Evolutionary conservation across 2,888 invertebrate genomes (phyloP), one percentile per base, ranked within the genome.

Genomic region (Deroplatys truncata): DNA sequence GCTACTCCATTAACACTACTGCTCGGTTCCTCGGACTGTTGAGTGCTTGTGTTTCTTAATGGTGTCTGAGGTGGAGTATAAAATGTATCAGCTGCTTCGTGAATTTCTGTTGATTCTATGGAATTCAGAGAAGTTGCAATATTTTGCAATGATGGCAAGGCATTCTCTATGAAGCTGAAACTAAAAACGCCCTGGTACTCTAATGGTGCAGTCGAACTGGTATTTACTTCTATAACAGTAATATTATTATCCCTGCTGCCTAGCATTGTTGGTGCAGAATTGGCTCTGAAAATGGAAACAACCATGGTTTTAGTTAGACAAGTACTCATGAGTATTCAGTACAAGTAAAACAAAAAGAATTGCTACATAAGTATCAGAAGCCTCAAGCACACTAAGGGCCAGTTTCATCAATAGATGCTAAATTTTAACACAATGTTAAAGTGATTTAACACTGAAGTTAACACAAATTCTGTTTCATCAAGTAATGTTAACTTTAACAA

Each of bases 161-260:
- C 88, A 85, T 91, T 91, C 28, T 90, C 90, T 15, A 91, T 83
- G 85, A 91, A 90, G 85, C 90, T 91, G 90, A 91, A 92, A 89
- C 91, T 91, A 89, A 92, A 92, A 28, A 91, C 91, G 20, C 86
- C 87, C 35, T 90, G 88, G 28, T 72, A 84, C 28, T 88, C 85
- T 16, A 88, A 84, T 7, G 89, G 90, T 35, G 72, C 85, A 49
- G 87, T 85, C 28, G 91, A 88, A 35, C 84, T 84, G 25, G 88
- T 84, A 84, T 91, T 91, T 29, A 92, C 92, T 91, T 92, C 91
- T 89, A 92, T 92, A 35, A 92, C 92, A 83, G 92, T 92, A 16
- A 92, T 91, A 89, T 92, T 92, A 56, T 91, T 82, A 13, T 89
- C 89, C 25, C 82, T 87, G 28, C 82, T 72, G 31, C 87, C 86